Conservation (phyloP, 2,888 invertebrate species). For the Coecobrya sp. region DNA sequence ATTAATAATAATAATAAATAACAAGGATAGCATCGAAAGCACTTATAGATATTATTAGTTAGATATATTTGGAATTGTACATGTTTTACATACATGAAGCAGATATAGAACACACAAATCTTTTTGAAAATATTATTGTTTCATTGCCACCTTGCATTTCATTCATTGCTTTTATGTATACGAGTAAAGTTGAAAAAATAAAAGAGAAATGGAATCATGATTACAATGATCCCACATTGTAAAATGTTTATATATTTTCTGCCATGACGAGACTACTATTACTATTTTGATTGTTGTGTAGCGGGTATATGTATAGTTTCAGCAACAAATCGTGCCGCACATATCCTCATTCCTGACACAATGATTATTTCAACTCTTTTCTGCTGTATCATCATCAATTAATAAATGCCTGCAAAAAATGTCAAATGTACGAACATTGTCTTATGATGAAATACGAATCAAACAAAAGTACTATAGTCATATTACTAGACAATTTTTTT, state of each 20-base stretch:
- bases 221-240: constrained; percentile 6
- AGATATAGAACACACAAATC: not conserved
- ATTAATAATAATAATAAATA: constrained; percentile 34
- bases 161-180: not conserved
- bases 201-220: constrained; percentile 15
- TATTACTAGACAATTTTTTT: not conserved
- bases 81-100: not conserved
- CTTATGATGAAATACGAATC: constrained; percentile 41
- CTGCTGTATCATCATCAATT: constrained; percentile 73
- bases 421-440: constrained; percentile 45
- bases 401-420: constrained; percentile 63
- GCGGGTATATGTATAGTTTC: constrained; percentile 4
- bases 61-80: not conserved
- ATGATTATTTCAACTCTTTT: constrained; percentile 62
- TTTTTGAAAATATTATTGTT: not conserved
- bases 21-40: not conserved
- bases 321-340: constrained; percentile 57
- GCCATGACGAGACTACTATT: too few species aligned
- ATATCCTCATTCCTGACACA: constrained; percentile 67
- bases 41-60: not conserved
- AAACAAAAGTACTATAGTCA: not conserved
- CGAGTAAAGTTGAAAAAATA: not conserved
- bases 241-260: not conserved
- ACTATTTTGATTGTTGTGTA: not conserved
- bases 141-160: constrained; percentile 8